Conservation (phyloP, 2,888 invertebrate genomes). For the Tineola bisselliella region DNA sequence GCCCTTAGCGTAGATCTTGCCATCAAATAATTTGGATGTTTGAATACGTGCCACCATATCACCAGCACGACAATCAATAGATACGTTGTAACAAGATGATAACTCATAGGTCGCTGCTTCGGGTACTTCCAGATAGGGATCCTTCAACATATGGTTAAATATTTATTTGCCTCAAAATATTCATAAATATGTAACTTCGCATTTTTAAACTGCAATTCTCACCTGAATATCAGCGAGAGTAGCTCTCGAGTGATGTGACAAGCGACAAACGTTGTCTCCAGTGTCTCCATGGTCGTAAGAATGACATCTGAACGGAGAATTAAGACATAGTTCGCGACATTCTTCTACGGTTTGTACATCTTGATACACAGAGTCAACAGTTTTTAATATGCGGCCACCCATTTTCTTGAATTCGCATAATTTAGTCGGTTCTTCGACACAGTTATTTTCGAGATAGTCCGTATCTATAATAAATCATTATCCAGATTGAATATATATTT, state of each 20-base stretch:
- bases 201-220: conserved; percentile 17
- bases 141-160: conserved; percentile 47
- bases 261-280: conserved; percentile 91
- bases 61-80: conserved; percentile 89
- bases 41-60: conserved; percentile 94
- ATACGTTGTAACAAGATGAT: conserved; percentile 93
- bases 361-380: conserved; percentile 93
- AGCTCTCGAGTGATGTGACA: conserved; percentile 90
- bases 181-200: background rate
- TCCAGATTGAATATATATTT: background rate
- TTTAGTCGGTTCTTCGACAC: conserved; percentile 93
- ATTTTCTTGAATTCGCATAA: conserved; percentile 93
- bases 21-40: conserved; percentile 91
- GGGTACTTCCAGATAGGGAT: conserved; percentile 89
- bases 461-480: conserved; percentile 39
- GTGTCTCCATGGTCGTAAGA: conserved; percentile 95
- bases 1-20: conserved; percentile 94
- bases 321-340: conserved; percentile 88
- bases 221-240: conserved; percentile 90
- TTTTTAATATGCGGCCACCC: conserved; percentile 88
- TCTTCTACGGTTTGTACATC: conserved; percentile 88
- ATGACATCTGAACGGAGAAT: conserved; percentile 90
- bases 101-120: conserved; percentile 93
- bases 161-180: background rate
- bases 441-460: conserved; percentile 93